Evolutionary conservation across 1,140 invertebrate species (phyloP).

Genomic region (Epicauta chinensis): DNA sequence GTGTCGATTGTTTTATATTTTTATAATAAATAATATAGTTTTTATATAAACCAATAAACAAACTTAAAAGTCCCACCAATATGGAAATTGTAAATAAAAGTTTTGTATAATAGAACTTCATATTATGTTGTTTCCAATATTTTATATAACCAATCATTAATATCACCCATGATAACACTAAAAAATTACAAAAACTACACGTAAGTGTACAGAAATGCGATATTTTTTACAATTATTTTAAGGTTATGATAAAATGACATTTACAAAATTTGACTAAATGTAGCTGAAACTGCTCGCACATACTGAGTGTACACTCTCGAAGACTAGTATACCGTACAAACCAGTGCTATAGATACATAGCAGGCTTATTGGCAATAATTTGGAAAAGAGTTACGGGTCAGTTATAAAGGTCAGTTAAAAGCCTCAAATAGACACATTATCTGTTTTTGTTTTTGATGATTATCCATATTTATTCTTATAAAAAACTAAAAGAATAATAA

Average conservation of each 20-base stretch:
- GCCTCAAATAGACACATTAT: too few relatives aligned
- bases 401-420: too few relatives aligned
- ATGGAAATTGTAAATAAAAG: conserved; percentile 26
- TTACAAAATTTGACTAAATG: too few relatives aligned
- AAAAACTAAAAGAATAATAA: too few relatives aligned
- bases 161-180: conserved; percentile 5
- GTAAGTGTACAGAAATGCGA: not conserved
- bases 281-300: too few relatives aligned
- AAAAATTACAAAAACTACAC: conserved; percentile 3
- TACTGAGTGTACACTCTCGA: too few relatives aligned
- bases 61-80: conserved; percentile 37
- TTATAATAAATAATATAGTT: conserved; percentile 34
- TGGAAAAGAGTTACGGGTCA: too few relatives aligned
- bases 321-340: too few relatives aligned
- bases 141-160: not conserved
- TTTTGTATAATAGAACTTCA: conserved; percentile 9
- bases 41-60: conserved; percentile 37
- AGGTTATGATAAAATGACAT: conserved; percentile 1
- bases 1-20: conserved; percentile 25
- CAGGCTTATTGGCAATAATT: too few relatives aligned
- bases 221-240: not conserved
- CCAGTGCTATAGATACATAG: too few relatives aligned
- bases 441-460: too few relatives aligned
- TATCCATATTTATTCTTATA: too few relatives aligned
- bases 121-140: conserved; percentile 9